These are phyloP conservation scores for Fissipunctia ypsillon DNA, from an alignment of 2,888 invertebrate genomes.

Conservation along the genomic window DNA sequence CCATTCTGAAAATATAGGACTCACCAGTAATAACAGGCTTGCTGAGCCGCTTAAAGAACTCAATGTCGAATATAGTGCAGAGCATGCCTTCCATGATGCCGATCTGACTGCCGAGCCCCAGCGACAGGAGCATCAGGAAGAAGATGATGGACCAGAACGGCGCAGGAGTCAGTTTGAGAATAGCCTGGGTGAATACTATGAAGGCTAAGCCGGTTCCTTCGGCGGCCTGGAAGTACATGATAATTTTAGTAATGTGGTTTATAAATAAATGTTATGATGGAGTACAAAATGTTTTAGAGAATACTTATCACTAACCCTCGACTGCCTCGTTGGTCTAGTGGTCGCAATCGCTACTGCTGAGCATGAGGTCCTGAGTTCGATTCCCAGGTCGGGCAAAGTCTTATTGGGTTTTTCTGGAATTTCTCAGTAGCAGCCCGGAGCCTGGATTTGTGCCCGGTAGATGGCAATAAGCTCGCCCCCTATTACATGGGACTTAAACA, in stretches of 20 bases:
- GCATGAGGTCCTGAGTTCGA: no score
- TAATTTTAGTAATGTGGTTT: background rate
- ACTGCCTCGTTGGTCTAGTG: no score
- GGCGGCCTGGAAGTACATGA: constrained; percentile 93
- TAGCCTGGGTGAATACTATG: constrained; percentile 99
- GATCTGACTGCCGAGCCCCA: constrained; percentile 98
- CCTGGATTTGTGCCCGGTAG: no score
- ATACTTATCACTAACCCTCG: background rate
- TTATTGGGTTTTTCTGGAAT: no score
- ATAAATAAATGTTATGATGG: background rate
- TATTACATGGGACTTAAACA: no score
- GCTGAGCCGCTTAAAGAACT: constrained; percentile 96
- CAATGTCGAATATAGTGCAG: constrained; percentile 98
- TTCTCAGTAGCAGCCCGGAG: no score
- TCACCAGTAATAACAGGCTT: constrained; percentile 97
- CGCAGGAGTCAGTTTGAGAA: constrained; percentile 97
- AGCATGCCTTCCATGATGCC: constrained; percentile 99
- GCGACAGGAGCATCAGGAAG: constrained; percentile 98
- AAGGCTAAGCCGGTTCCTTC: constrained; percentile 99
- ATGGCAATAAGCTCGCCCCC: no score
- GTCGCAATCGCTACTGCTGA: no score
- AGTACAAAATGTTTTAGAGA: background rate
- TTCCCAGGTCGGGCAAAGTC: no score
- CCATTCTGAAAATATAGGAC: background rate
- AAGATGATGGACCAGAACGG: constrained; percentile 99